A percentile compares a stretch with the other conserved stretches of the same genome.
These are phyloP conservation scores for Rhopilema esculentum DNA, from an alignment of 30 jellyfish, hydroid and myxozoan genomes.

Conservation along the genomic window DNA sequence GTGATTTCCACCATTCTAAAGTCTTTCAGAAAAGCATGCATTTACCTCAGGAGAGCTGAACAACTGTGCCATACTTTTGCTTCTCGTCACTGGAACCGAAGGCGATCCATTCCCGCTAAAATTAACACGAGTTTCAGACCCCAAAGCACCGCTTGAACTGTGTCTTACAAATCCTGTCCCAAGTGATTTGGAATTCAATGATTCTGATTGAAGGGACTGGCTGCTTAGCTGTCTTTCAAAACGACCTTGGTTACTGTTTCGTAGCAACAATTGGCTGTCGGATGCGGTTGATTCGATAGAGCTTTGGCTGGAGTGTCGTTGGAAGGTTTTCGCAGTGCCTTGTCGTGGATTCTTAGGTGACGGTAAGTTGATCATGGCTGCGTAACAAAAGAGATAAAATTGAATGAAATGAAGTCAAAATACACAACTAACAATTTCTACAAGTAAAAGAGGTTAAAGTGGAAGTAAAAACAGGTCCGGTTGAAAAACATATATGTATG, in stretches of 20 bases:
- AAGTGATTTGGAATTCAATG: slow-evolving; percentile 25
- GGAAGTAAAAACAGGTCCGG: background rate
- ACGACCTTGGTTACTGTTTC: slow-evolving; percentile 40
- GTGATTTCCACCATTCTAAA: no score
- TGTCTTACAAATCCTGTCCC: slow-evolving; percentile 5
- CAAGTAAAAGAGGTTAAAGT: background rate
- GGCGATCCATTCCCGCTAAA: background rate
- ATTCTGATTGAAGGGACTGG: slow-evolving; percentile 33
- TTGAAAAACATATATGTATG: no score
- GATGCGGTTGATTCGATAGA: slow-evolving; percentile 48
- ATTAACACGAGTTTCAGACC: background rate
- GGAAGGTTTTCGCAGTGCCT: slow-evolving; percentile 8
- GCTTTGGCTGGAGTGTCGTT: slow-evolving; percentile 58
- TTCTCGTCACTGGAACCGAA: background rate
- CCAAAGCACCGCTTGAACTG: slow-evolving; percentile 1
- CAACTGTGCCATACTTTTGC: background rate
- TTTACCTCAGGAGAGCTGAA: background rate
- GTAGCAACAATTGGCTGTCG: slow-evolving; percentile 53
- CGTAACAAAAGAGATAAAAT: background rate
- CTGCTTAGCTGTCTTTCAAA: slow-evolving; percentile 46
- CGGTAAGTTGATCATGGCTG: background rate
- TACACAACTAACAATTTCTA: background rate
- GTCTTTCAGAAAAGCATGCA: background rate
- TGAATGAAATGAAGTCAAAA: background rate
- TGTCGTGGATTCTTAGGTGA: slow-evolving; percentile 11